phyloP scores from a whole-genome alignment of 2,888 invertebrate species.

The Epinotia demarniana region DNA sequence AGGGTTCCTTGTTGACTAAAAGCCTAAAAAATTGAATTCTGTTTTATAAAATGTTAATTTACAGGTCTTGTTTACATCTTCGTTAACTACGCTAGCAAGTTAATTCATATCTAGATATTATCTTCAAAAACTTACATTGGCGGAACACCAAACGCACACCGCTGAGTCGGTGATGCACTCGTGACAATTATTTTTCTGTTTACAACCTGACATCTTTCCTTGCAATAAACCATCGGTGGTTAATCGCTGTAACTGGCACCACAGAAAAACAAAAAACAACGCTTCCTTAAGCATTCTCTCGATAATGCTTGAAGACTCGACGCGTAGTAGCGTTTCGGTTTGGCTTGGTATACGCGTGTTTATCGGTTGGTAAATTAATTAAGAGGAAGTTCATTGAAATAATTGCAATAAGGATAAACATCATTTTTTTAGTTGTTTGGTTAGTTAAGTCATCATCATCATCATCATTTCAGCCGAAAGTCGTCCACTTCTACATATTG shows the following conservation, averaged over 20 bases:
- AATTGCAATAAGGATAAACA: background rate
- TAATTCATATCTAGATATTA: background rate
- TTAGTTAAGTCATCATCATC: too few species aligned
- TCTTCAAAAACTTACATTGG: constrained; percentile 17
- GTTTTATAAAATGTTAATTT: too few species aligned
- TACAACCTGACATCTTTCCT: constrained; percentile 3
- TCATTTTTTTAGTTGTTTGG: too few species aligned
- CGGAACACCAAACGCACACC: constrained; percentile 33
- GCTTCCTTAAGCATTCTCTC: constrained; percentile 20
- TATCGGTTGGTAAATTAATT: background rate
- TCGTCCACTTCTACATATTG: too few species aligned
- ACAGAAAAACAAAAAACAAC: constrained; percentile 6
- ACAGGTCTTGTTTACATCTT: too few species aligned
- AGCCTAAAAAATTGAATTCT: too few species aligned
- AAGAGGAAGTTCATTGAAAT: background rate
- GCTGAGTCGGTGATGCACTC: constrained; percentile 35
- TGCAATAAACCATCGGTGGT: constrained; percentile 9
- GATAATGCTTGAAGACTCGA: background rate
- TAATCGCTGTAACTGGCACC: constrained; percentile 19
- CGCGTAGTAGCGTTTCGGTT: background rate
- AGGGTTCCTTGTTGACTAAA: too few species aligned
- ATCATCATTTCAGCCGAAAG: too few species aligned
- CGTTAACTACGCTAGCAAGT: background rate
- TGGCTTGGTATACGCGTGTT: background rate
- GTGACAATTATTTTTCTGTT: constrained; percentile 27